Base-by-base conservation (phyloP, 1,140 invertebrate genomes). In the Pogonus chalceus region DNA sequence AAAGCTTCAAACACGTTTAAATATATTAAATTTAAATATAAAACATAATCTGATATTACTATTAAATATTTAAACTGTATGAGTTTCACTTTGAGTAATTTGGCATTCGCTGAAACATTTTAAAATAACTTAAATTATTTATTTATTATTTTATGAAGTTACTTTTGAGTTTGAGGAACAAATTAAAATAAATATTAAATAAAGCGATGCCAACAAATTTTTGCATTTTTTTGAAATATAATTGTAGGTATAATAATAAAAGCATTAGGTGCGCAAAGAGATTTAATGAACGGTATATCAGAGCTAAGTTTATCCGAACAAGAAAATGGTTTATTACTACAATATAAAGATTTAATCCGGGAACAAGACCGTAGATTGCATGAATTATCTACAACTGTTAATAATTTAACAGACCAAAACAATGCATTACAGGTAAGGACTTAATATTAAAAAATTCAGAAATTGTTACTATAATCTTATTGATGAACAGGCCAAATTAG, bases 261-360 rank as follows among this genome's bases (percentile, higher is more conserved):
- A 68, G 76, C 80, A 26, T 76, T 86, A 52, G 69, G 67, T 1
- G 61, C 64, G n/a, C 68, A 69, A 55, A 56, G 67, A 22, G 65
- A 69, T 51, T 56, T 68, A n/a, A 67, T 75, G 2, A 78, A 79
- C 58, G 66, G 69, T 21, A 62, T 75, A n/a, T 72, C 72, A 2
- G 74, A 78, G 54, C 60, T 79, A 9, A 72, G 71, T 23, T 60
- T 76, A 7, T 76, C 70, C 54, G 74, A 76, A 56, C 73, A 80
- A 14, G 79, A 82, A 57, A 82, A 79, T 31, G 77, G 75, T 14
- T 62, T 86, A 47, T 72, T 90, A 7, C 65, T 80, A 16, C 83
- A 89, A 63, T 96, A 95, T 71, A 96, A 96, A 76, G 84, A 87
- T 56, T 72, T 96, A 20, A 96, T 95, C 55, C 79, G 90, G 49